Evolutionary conservation across 2,113 vertebrate species (phyloP).

Genomic region (Bos taurus): ARS-UCD2.0 NC_037349.1:8051001-8051500

Average conservation of each 20-base stretch:
- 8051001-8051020: slow-evolving; percentile 94
- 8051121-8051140: background rate
- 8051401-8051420: background rate
- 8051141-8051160: background rate
- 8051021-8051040: slow-evolving; percentile 98
- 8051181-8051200: background rate
- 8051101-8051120: background rate
- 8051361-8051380: background rate
- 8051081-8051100: background rate
- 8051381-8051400: background rate
- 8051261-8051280: background rate
- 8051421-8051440: slow-evolving; percentile 6
- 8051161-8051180: background rate
- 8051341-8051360: background rate
- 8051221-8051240: background rate
- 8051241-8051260: background rate
- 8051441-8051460: background rate
- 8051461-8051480: background rate
- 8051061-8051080: background rate
- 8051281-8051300: background rate
- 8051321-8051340: background rate
- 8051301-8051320: background rate
- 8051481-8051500: background rate
- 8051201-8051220: background rate
- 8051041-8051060: slow-evolving; percentile 91